Percentiles rank a stretch among this genome's conserved stretches.
Conservation (phyloP, 2,113 vertebrate genomes). For the Clupea harengus region DNA sequence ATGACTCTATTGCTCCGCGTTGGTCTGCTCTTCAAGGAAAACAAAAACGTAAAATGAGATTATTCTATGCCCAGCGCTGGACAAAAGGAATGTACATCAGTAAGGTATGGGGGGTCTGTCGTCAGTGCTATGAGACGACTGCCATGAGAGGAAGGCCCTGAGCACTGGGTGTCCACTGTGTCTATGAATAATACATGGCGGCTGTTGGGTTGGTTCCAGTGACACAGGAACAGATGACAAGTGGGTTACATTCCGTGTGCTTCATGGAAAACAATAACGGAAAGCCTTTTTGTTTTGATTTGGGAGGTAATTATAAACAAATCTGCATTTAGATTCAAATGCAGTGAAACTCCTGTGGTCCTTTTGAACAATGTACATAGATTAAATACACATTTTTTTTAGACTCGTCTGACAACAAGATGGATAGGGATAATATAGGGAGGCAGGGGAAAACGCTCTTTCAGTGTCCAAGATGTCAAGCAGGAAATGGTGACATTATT, state of each 20-base stretch:
- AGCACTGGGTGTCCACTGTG: background rate
- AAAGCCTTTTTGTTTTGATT: background rate
- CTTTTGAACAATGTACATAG: background rate
- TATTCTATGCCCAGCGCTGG: background rate
- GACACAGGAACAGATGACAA: background rate
- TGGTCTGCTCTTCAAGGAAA: background rate
- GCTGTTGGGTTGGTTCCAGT: background rate
- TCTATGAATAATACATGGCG: background rate
- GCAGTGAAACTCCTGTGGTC: background rate
- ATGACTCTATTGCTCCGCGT: background rate
- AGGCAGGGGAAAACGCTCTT: background rate
- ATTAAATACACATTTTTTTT: background rate
- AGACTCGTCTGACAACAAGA: background rate
- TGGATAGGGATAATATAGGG: too few species aligned
- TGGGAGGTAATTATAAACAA: background rate
- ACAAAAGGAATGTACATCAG: background rate
- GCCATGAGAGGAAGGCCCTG: background rate
- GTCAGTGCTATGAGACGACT: background rate
- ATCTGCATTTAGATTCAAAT: background rate
- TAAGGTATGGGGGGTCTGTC: background rate
- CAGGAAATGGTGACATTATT: background rate
- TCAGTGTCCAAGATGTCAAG: background rate
- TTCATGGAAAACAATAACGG: background rate
- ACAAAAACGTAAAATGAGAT: background rate
- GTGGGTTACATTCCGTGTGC: background rate